phyloP scores from a whole-genome alignment of 2,797 vertebrate species.

The Tapera naevia region DNA sequence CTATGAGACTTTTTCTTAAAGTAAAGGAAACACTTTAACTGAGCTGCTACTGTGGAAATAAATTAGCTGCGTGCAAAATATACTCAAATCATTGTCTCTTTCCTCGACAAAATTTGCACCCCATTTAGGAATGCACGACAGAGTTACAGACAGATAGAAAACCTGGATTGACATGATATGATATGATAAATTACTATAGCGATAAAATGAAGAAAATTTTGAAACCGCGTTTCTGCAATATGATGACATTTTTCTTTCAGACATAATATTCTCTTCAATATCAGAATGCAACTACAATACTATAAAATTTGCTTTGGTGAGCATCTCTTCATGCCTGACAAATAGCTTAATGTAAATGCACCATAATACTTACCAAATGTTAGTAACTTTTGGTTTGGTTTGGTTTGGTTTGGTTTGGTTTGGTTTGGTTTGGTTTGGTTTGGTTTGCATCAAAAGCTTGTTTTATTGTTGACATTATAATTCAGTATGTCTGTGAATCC shows the following conservation, averaged over 20 bases:
- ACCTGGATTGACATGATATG: background rate
- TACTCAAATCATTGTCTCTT: slow-evolving; percentile 10
- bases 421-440: too few relatives aligned
- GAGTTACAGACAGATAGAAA: background rate
- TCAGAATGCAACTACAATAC: background rate
- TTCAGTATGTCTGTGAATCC: background rate
- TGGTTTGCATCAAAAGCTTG: background rate
- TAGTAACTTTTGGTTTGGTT: background rate
- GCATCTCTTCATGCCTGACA: background rate
- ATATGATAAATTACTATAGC: background rate
- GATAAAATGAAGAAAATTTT: background rate
- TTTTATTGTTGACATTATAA: background rate
- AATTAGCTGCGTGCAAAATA: slow-evolving; percentile 36
- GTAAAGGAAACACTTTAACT: slow-evolving; percentile 12
- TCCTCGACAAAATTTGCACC: slow-evolving; percentile 8
- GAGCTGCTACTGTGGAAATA: slow-evolving; percentile 45
- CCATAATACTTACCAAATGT: background rate
- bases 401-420: background rate
- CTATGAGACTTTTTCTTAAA: slow-evolving; percentile 22
- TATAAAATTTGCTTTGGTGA: background rate
- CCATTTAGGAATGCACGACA: background rate
- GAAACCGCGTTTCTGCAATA: background rate
- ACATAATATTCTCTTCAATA: background rate
- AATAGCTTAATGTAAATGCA: background rate
- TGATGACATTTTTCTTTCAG: background rate